Evolutionary conservation across 2,888 invertebrate species (phyloP), one percentile per base, ranked within the genome.

Genomic region (Helleia helle): DNA sequence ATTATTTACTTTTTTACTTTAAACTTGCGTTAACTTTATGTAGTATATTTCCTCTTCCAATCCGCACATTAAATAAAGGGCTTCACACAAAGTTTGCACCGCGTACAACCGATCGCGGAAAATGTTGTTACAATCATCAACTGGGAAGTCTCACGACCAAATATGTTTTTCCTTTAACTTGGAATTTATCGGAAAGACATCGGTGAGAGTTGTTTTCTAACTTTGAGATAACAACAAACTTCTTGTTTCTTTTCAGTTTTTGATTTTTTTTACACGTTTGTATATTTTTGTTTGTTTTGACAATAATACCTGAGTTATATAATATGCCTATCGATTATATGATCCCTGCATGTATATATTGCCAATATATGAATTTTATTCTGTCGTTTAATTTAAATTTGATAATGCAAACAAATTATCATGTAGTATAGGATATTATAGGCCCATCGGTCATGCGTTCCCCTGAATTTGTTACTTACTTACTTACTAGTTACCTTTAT

Each of bases 161-260:
- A 36, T 36, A 36, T 36, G 36, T 36, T 36, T 36, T 15, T 39
- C 41, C 39, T 44, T 44, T 41, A 42, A 37, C 34, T 41, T 38
- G 27, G 39, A 41, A 43, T 41, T 45, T 39, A 42, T 41, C 45
- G 41, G 28, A 39, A 41, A 36, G 42, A 44, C 36, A 36, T 44
- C 30, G 29, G 37, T 14, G 22, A 22, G 34, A 34, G 34, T 34
- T n/a, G n/a, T n/a, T 34, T 22, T 8, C 12, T 13, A 7, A 12
- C 22, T 34, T 17, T 34, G 18, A 12, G 18, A 22, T 22, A 34
- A 34, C 12, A 18, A 18, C 31, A 11, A 17, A 22, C 18, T 22
- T 5, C 15, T 34, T 18, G 34, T 18, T 34, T 34, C 18, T 5
- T 31, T 18, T 31, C 9, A 18, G 6, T 31, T 17, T 11, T 18